phyloP scores from a whole-genome alignment of 1,140 invertebrate genomes.

The Meloidogyne hapla region DNA sequence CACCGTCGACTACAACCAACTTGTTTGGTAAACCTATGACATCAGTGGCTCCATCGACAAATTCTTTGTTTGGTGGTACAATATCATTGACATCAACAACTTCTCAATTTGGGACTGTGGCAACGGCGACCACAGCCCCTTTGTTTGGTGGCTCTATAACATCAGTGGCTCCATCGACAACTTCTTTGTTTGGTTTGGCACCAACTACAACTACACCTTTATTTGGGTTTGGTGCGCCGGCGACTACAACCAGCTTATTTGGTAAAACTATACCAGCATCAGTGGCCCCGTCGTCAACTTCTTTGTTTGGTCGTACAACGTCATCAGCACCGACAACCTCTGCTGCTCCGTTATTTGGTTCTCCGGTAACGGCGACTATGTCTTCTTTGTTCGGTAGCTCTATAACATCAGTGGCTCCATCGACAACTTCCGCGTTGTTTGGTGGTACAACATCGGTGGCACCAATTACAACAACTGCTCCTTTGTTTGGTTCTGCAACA shows the following conservation, averaged over 20 bases:
- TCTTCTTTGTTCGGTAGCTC: background rate
- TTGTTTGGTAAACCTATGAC: too few relatives aligned
- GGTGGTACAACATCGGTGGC: background rate
- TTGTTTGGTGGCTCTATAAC: background rate
- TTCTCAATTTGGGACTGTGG: background rate
- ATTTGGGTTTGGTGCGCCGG: background rate
- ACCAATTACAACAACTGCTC: background rate
- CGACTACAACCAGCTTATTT: slow-evolving; percentile 16
- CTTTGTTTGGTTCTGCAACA: background rate
- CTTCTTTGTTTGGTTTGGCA: background rate
- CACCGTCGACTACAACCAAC: slow-evolving; percentile 4
- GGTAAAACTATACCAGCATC: background rate
- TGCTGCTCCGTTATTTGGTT: background rate
- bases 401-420: background rate
- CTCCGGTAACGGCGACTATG: background rate
- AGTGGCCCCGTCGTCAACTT: background rate
- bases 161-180: background rate
- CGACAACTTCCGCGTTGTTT: background rate
- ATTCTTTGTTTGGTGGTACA: too few relatives aligned
- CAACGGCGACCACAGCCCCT: slow-evolving; percentile 9
- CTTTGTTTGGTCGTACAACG: slow-evolving; percentile 10
- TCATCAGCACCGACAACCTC: background rate
- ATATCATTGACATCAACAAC: too few relatives aligned
- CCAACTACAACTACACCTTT: background rate
- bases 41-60: too few relatives aligned